Conservation (phyloP, 2,113 vertebrate genomes). For the Haplochromis vanheusdeni region DNA sequence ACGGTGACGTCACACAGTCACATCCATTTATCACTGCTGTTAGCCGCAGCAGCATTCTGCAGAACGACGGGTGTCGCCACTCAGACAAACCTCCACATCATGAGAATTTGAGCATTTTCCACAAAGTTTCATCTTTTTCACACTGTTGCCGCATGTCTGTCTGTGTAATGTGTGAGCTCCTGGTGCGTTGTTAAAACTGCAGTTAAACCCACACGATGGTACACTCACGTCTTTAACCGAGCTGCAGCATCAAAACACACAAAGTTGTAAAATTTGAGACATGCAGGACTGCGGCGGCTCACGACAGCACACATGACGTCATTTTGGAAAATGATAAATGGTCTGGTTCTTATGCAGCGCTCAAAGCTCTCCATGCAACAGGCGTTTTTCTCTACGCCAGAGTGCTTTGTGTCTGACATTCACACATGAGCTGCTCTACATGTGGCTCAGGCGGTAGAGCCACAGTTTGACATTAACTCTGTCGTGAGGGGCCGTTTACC, state of each 20-base stretch:
- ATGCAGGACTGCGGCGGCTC: background rate
- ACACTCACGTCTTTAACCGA: accelerated
- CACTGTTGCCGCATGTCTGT: accelerated
- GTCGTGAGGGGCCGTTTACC: background rate
- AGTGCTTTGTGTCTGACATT: background rate
- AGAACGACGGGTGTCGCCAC: background rate
- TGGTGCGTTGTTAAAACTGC: background rate
- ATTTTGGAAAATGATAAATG: background rate
- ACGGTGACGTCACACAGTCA: background rate
- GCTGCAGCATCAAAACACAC: background rate
- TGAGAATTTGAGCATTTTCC: background rate
- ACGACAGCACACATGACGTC: background rate
- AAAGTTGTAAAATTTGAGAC: background rate
- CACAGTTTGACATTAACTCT: background rate
- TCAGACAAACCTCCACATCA: background rate
- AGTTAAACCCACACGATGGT: background rate
- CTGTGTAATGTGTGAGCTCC: background rate
- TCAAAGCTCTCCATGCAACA: background rate
- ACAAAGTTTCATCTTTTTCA: background rate
- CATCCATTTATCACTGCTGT: background rate
- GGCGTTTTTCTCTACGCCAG: background rate
- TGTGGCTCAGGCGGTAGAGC: background rate
- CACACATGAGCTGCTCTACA: background rate
- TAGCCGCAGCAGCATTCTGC: background rate
- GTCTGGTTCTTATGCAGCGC: background rate